Evolutionary conservation across 2,888 invertebrate species (phyloP).

Genomic region (Temnothorax unifasciatus): DNA sequence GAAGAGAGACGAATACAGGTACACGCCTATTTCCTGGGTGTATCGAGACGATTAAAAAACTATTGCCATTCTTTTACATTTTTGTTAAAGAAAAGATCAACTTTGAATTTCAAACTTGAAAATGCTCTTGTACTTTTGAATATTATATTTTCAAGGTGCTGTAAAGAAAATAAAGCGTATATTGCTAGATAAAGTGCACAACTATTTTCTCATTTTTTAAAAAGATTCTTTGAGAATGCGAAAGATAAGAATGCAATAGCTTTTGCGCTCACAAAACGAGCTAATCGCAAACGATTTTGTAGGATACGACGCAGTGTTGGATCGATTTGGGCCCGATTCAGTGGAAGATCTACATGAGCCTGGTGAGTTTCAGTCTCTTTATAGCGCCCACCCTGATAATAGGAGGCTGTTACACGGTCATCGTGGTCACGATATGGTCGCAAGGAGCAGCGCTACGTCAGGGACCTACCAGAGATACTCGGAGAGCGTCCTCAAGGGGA

Average conservation of each 20-base stretch:
- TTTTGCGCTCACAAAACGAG: conserved; percentile 6
- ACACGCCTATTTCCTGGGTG: conserved; percentile 72
- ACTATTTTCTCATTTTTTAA: not conserved
- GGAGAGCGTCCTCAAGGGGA: conserved; percentile 95
- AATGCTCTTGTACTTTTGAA: too few species aligned
- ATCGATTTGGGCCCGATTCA: conserved; percentile 92
- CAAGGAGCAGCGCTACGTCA: conserved; percentile 81
- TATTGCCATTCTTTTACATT: not conserved
- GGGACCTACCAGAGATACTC: conserved; percentile 87
- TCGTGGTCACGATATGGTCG: conserved; percentile 97
- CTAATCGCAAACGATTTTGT: conserved; percentile 62
- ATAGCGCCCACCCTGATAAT: conserved; percentile 95
- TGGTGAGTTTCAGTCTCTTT: conserved; percentile 94
- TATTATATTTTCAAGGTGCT: not conserved
- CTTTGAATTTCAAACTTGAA: not conserved
- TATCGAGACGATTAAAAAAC: not conserved
- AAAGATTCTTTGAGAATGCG: not conserved
- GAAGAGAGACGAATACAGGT: conserved; percentile 92
- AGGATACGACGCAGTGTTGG: conserved; percentile 92
- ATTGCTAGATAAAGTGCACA: not conserved
- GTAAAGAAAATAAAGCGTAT: conserved; percentile 8
- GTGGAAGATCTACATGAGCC: conserved; percentile 96
- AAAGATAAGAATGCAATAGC: not conserved
- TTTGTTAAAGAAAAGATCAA: not conserved
- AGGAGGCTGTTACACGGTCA: conserved; percentile 95